A percentile compares a stretch with the other conserved stretches of the same genome.
These are phyloP conservation scores for Polyommatus iphigenia DNA, from an alignment of 2,888 invertebrate species.

Conservation along the genomic window DNA sequence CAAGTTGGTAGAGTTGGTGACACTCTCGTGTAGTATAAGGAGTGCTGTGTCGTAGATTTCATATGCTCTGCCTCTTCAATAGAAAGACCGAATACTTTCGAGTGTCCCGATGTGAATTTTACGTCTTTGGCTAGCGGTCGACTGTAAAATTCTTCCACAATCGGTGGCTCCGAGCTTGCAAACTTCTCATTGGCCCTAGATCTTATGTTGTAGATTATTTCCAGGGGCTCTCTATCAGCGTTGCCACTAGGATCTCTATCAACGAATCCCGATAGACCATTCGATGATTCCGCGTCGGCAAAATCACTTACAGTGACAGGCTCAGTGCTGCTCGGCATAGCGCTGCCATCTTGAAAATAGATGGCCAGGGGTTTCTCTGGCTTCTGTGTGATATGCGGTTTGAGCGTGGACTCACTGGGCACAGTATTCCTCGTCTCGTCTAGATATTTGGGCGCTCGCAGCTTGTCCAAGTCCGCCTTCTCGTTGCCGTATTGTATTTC, in stretches of 20 bases:
- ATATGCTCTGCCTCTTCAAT: conserved; percentile 81
- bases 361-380: conserved; percentile 70
- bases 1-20: conserved; percentile 83
- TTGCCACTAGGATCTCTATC: conserved; percentile 48
- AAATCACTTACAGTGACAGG: conserved; percentile 44
- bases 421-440: conserved; percentile 47
- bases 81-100: conserved; percentile 82
- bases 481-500: conserved; percentile 78
- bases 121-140: conserved; percentile 47
- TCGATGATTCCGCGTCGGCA: conserved; percentile 57
- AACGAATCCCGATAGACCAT: conserved; percentile 50
- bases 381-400: conserved; percentile 72
- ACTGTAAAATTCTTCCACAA: conserved; percentile 49
- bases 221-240: conserved; percentile 35
- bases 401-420: conserved; percentile 61
- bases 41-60: conserved; percentile 73
- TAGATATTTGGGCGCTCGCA: conserved; percentile 58
- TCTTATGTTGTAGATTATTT: background rate
- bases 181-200: background rate
- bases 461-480: conserved; percentile 63
- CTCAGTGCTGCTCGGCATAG: conserved; percentile 52
- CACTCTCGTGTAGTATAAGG: conserved; percentile 76
- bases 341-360: conserved; percentile 61
- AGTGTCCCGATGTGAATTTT: conserved; percentile 82
- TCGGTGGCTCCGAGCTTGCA: background rate